These are phyloP conservation scores for Sphenodon punctatus DNA, from an alignment of 2,797 vertebrate species.

Conservation along the genomic window DNA sequence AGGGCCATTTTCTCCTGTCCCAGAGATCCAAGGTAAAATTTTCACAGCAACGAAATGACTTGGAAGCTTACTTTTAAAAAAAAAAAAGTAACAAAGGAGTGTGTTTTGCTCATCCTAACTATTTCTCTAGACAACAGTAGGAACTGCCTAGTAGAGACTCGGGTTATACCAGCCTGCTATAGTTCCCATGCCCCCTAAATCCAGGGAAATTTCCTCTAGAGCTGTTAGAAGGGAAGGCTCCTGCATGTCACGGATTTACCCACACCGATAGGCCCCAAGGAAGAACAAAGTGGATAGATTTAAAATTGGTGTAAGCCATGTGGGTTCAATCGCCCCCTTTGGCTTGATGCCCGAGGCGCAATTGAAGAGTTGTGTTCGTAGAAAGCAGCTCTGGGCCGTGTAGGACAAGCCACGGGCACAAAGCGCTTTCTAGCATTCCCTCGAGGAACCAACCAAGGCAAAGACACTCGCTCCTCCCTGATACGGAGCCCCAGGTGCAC, in stretches of 20 bases:
- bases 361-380: conserved; percentile 48
- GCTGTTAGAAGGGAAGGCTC: neutral
- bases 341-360: conserved; percentile 14
- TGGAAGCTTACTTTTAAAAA: no score
- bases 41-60: no score
- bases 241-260: neutral
- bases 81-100: no score
- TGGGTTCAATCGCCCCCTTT: neutral
- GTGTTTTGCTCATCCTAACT: no score
- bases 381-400: conserved; percentile 34
- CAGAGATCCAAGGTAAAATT: neutral
- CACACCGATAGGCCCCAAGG: neutral
- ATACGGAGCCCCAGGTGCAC: no score
- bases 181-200: no score
- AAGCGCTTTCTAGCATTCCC: neutral
- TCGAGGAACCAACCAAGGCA: no score
- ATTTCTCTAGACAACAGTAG: no score
- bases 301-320: neutral
- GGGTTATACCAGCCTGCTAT: no score
- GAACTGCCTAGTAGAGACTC: no score
- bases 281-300: conserved; percentile 13
- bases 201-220: neutral
- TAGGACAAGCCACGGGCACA: neutral
- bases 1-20: no score
- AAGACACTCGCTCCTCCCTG: no score